phyloP scores from a whole-genome alignment of 2,113 vertebrate genomes.

The Oxyruncus cristatus region DNA sequence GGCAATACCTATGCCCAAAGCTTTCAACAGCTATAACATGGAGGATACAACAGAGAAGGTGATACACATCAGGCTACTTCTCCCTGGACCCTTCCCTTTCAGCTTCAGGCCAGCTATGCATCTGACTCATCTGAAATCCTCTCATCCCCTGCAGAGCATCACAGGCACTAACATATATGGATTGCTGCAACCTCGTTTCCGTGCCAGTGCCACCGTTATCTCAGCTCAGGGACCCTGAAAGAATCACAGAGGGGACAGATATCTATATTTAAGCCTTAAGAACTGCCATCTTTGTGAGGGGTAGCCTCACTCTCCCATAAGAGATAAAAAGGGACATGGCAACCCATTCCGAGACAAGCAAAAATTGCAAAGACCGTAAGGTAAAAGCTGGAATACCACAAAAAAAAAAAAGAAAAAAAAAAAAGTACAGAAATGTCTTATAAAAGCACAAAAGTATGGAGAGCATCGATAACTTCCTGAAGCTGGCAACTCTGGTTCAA shows the following conservation, averaged over 20 bases:
- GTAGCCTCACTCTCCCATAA: constrained; percentile 9
- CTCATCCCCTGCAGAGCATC: not conserved
- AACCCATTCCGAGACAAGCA: not conserved
- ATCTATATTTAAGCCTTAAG: constrained; percentile 49
- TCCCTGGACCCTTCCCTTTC: not conserved
- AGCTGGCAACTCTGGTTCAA: not conserved
- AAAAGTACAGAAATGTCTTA: not conserved
- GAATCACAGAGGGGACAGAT: constrained; percentile 41
- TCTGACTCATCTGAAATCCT: constrained; percentile 37
- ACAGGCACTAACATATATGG: not conserved
- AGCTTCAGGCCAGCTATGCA: not conserved
- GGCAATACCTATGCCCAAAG: not conserved
- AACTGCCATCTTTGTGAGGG: constrained; percentile 17
- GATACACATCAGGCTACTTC: constrained; percentile 34
- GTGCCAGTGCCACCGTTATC: constrained; percentile 9
- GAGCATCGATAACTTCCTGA: not conserved
- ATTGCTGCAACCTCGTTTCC: constrained; percentile 14
- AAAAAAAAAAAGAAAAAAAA: not conserved
- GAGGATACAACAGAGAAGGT: not conserved
- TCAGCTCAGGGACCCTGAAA: constrained; percentile 19
- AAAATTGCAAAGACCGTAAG: not conserved
- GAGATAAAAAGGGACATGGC: constrained; percentile 8
- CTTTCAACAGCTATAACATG: constrained; percentile 2
- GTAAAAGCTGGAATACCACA: not conserved
- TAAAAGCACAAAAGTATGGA: not conserved